phyloP scores from a whole-genome alignment of 2,113 vertebrate species.

The Macrotus californicus region DNA sequence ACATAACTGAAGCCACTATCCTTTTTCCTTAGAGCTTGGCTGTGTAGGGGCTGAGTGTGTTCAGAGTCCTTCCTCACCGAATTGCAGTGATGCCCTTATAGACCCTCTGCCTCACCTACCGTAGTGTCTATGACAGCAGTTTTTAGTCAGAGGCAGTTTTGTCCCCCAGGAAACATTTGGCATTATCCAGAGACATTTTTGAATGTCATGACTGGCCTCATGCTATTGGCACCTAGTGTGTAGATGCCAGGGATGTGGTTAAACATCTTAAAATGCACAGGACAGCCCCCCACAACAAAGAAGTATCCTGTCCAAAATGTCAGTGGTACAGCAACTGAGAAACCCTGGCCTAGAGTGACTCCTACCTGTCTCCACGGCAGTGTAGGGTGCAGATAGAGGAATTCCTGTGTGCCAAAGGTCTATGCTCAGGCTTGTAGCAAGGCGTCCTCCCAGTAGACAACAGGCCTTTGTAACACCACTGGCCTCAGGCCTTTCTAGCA shows the following conservation, averaged over 20 bases:
- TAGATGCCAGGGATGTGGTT: neutral
- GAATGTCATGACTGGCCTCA: neutral
- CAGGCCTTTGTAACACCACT: conserved; percentile 44
- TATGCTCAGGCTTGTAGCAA: conserved; percentile 42
- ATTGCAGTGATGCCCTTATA: neutral
- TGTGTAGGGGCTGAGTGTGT: neutral
- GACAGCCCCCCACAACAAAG: neutral
- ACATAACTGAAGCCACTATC: neutral
- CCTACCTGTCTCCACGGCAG: neutral
- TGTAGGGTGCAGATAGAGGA: neutral
- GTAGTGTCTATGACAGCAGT: neutral
- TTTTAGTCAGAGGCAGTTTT: neutral
- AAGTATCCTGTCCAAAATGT: neutral
- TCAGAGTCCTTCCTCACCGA: neutral
- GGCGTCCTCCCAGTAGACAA: conserved; percentile 41
- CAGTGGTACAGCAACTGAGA: neutral
- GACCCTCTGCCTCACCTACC: neutral
- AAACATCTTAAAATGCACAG: neutral
- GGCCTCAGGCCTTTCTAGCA: conserved; percentile 55
- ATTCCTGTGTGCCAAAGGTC: neutral
- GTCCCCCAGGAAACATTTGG: neutral
- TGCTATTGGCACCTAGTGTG: neutral
- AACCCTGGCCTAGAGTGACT: neutral
- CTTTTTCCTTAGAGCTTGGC: neutral
- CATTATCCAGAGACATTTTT: neutral